phyloP scores from a whole-genome alignment of 2,113 vertebrate species.

The Xyrauchen texanus region DNA sequence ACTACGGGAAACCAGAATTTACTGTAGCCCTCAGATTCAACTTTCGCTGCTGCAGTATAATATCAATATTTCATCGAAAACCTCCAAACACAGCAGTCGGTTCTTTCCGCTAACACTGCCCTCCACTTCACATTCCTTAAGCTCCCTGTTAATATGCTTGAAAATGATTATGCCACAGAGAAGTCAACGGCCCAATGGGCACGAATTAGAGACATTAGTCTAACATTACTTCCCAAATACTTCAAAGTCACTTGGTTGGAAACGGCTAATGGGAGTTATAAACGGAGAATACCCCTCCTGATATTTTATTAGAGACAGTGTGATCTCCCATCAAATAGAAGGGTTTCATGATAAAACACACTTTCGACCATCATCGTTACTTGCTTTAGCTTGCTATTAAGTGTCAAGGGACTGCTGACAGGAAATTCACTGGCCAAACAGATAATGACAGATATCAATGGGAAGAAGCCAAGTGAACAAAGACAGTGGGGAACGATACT shows the following conservation, averaged over 20 bases:
- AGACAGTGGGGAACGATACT: slow-evolving; percentile 45
- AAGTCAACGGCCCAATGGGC: slow-evolving; percentile 65
- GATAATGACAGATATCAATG: slow-evolving; percentile 35
- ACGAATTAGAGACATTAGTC: slow-evolving; percentile 74
- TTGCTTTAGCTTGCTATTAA: slow-evolving; percentile 55
- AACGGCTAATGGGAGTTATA: slow-evolving; percentile 58
- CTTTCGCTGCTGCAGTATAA: slow-evolving; percentile 11
- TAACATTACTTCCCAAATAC: slow-evolving; percentile 66
- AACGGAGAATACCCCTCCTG: slow-evolving; percentile 1
- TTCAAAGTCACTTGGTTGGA: slow-evolving; percentile 60
- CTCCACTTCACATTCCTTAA: slow-evolving; percentile 54
- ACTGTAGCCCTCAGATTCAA: slow-evolving; percentile 35
- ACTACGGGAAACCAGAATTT: background rate
- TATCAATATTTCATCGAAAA: slow-evolving; percentile 32
- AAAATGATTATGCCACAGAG: slow-evolving; percentile 68
- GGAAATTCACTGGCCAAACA: slow-evolving; percentile 64
- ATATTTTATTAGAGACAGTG: slow-evolving; percentile 18
- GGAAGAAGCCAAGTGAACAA: slow-evolving; percentile 50
- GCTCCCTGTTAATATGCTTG: slow-evolving; percentile 67
- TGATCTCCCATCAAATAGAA: slow-evolving; percentile 24
- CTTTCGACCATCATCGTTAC: slow-evolving; percentile 8
- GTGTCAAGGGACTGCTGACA: slow-evolving; percentile 50
- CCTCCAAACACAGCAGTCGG: background rate
- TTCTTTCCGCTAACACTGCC: slow-evolving; percentile 33
- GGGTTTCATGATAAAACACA: slow-evolving; percentile 43